A percentile compares a stretch with the other conserved stretches of the same genome.
phyloP scores from a whole-genome alignment of 2,113 vertebrate species.

The Tor tambroides region DNA sequence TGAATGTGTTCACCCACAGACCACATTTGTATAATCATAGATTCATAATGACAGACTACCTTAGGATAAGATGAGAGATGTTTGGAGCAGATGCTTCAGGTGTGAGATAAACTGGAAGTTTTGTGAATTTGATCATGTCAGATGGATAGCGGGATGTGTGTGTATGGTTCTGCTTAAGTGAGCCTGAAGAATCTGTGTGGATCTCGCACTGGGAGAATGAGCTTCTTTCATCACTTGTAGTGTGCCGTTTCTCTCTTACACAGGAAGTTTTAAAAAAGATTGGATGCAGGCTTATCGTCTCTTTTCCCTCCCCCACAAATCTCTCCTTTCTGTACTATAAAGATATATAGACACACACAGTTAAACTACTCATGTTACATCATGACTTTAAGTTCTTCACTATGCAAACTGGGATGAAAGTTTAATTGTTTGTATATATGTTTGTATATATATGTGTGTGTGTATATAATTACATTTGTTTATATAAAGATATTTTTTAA shows the following conservation, averaged over 20 bases:
- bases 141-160: conserved; percentile 37
- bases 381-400: conserved; percentile 39
- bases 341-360: conserved; percentile 28
- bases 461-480: too few species aligned
- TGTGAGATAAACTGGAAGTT: conserved; percentile 64
- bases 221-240: conserved; percentile 71
- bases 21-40: conserved; percentile 64
- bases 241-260: conserved; percentile 56
- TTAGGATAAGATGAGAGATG: conserved; percentile 28
- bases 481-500: too few species aligned
- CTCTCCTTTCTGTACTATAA: conserved; percentile 6
- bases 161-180: conserved; percentile 73
- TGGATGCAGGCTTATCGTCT: conserved; percentile 60
- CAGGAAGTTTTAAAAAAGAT: conserved; percentile 62
- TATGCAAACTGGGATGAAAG: too few species aligned
- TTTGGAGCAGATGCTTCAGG: conserved; percentile 68
- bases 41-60: conserved; percentile 55
- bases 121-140: conserved; percentile 32
- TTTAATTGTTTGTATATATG: too few species aligned
- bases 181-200: conserved; percentile 77
- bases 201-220: conserved; percentile 67
- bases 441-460: too few species aligned
- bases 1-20: neutral
- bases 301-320: conserved; percentile 46
- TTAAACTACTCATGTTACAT: neutral